A percentile compares a stretch with the other conserved stretches of the same genome.
Conservation (phyloP, 2,797 vertebrate genomes). For the Phataginus tricuspis region DNA sequence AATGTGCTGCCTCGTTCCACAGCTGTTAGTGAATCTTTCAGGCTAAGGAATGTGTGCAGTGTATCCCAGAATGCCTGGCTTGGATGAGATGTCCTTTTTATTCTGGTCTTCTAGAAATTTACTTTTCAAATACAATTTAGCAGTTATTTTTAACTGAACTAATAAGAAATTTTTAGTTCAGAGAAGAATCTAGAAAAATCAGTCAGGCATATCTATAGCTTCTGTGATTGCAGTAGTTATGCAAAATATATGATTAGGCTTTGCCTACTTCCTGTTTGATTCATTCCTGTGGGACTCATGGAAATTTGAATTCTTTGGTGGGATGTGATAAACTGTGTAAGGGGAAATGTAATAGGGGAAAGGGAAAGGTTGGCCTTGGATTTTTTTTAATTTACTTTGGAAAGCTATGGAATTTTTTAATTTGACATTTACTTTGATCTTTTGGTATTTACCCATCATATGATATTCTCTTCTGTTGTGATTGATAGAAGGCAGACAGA, state of each 20-base stretch:
- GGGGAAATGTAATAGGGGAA: neutral
- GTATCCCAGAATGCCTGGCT: too few species aligned
- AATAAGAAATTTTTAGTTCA: neutral
- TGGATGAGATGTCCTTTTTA: neutral
- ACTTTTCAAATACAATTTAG: neutral
- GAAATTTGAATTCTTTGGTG: neutral
- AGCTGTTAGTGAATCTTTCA: neutral
- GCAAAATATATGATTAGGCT: neutral
- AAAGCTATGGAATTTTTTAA: neutral
- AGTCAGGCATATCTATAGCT: neutral
- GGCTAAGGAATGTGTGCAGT: neutral
- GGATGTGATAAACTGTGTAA: neutral
- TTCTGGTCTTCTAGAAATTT: neutral
- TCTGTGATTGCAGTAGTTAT: neutral
- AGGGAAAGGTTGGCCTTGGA: neutral
- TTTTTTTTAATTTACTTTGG: slow-evolving; percentile 8
- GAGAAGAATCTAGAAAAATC: neutral
- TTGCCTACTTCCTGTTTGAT: neutral
- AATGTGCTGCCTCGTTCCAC: accelerated
- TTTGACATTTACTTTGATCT: neutral
- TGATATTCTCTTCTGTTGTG: neutral
- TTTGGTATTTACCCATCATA: neutral
- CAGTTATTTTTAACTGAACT: neutral
- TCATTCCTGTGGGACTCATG: neutral
- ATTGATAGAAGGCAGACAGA: neutral